phyloP scores from a whole-genome alignment of 2,888 invertebrate genomes.

The Eumerus sabulonum region DNA sequence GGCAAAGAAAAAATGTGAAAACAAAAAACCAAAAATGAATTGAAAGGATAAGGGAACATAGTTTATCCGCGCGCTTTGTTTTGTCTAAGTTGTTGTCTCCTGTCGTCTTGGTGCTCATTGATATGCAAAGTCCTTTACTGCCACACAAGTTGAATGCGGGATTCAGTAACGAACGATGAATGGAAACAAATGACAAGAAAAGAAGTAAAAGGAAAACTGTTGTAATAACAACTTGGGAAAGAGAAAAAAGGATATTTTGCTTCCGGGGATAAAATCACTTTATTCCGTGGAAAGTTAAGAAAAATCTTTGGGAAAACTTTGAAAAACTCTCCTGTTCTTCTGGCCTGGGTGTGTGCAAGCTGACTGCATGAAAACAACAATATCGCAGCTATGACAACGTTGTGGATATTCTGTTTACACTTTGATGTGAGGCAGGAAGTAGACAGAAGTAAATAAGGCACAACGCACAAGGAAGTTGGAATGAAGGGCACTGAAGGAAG shows the following conservation, averaged over 20 bases:
- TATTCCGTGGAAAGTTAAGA: conserved; percentile 48
- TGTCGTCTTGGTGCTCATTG: conserved; percentile 57
- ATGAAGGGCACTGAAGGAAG: neutral
- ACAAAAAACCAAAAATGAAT: neutral
- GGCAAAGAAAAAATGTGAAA: conserved; percentile 13
- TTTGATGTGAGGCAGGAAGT: neutral
- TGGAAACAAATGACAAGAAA: conserved; percentile 32
- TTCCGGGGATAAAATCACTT: conserved; percentile 56
- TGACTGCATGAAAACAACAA: conserved; percentile 60
- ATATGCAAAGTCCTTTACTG: conserved; percentile 59
- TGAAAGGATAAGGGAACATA: conserved; percentile 39
- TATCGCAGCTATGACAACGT: conserved; percentile 47
- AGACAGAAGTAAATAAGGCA: conserved; percentile 18
- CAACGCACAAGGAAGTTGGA: conserved; percentile 16
- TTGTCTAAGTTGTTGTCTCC: conserved; percentile 49
- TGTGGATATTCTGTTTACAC: conserved; percentile 53
- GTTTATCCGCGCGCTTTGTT: conserved; percentile 63
- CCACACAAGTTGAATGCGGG: conserved; percentile 37
- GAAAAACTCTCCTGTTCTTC: conserved; percentile 21
- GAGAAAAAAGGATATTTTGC: neutral
- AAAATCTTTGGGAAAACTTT: conserved; percentile 53
- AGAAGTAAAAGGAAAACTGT: conserved; percentile 14
- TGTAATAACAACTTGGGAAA: too few relatives aligned
- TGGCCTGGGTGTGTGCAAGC: conserved; percentile 18
- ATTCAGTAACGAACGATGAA: conserved; percentile 18